A percentile compares a stretch with the other conserved stretches of the same genome.
These are phyloP conservation scores for Bellardia bayeri DNA, from an alignment of 2,888 invertebrate species.

Conservation along the genomic window DNA sequence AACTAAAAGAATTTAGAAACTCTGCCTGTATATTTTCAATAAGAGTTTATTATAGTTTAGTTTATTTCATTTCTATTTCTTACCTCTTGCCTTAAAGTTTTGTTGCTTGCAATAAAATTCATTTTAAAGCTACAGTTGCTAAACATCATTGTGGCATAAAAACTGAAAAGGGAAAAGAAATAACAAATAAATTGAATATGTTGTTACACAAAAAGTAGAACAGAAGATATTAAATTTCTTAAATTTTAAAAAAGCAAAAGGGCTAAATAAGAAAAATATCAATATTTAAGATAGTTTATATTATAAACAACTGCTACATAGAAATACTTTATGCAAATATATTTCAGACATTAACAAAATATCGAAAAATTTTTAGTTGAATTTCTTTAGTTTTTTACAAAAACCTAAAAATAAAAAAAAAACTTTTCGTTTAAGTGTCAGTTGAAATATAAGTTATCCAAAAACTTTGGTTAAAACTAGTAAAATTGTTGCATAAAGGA, in stretches of 20 bases:
- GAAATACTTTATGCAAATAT: no score
- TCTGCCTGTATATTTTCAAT: no score
- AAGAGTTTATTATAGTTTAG: background rate
- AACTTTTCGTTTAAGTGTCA: conserved; percentile 32
- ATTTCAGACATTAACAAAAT: no score
- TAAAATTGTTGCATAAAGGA: conserved; percentile 13
- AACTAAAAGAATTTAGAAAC: no score
- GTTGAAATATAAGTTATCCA: conserved; percentile 6
- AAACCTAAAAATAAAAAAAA: background rate
- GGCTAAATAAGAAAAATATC: no score
- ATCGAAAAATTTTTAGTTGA: no score
- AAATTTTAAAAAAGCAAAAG: background rate
- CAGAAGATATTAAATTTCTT: background rate
- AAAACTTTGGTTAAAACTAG: background rate
- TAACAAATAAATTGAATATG: background rate
- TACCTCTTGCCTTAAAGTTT: conserved; percentile 57
- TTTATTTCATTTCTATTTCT: conserved; percentile 13
- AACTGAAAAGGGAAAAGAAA: conserved; percentile 38
- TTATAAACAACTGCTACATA: no score
- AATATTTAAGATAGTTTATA: no score
- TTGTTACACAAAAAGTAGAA: background rate
- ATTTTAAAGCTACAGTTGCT: conserved; percentile 43
- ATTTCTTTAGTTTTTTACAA: no score
- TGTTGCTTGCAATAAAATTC: conserved; percentile 44
- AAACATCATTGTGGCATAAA: conserved; percentile 53